Evolutionary conservation across 2,797 vertebrate genomes (phyloP).

Genomic region (Lagorchestes hirsutus): DNA sequence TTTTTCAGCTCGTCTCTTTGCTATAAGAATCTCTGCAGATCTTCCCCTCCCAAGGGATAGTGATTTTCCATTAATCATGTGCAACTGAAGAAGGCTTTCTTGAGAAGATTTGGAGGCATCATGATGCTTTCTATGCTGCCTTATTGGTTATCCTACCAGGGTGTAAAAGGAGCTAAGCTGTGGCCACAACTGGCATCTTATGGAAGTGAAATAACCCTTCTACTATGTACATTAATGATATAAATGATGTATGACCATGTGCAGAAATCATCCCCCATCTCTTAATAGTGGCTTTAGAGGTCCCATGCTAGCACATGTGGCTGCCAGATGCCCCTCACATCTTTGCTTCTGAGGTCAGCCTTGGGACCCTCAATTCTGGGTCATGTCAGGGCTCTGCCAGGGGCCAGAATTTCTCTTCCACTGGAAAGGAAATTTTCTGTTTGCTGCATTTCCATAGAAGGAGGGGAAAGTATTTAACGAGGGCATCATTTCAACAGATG

Average conservation of each 20-base stretch:
- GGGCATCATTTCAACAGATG: neutral
- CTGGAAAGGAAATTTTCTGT: neutral
- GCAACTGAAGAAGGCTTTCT: neutral
- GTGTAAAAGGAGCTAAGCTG: neutral
- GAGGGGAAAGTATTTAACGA: neutral
- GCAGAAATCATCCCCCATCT: neutral
- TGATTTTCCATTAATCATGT: neutral
- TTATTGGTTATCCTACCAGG: constrained; percentile 14
- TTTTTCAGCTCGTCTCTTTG: neutral
- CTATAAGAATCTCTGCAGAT: neutral
- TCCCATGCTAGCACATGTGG: neutral
- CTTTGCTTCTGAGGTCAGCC: neutral
- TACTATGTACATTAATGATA: neutral
- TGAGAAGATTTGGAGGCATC: neutral
- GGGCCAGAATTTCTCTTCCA: neutral
- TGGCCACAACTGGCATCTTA: neutral
- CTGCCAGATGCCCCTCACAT: neutral
- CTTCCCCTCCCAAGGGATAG: constrained; percentile 16
- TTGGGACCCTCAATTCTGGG: neutral
- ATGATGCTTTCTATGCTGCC: neutral
- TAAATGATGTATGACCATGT: neutral
- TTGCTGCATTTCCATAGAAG: neutral
- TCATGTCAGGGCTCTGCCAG: neutral
- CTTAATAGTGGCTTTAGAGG: neutral
- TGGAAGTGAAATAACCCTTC: constrained; percentile 21